Base-by-base conservation (phyloP, 1,140 invertebrate genomes). In the Apis dorsata region DNA sequence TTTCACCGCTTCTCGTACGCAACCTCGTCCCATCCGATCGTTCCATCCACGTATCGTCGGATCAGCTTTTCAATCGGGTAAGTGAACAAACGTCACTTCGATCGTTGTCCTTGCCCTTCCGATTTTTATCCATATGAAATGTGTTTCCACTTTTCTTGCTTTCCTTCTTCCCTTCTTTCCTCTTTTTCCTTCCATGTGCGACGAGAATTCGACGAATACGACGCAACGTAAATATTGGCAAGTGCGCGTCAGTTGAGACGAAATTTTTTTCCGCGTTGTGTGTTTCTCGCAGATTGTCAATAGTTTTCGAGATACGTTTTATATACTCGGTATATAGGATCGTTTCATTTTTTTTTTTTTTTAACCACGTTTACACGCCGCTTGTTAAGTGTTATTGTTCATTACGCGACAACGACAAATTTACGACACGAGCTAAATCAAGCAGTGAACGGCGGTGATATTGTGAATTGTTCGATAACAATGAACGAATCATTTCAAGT, bases 61-160 rank as follows among this genome's bases (percentile, higher is more conserved):
- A 73, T 7, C 80, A 69, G 51, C 53, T 77, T 78, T 55, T 80
- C 34, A 84, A 86, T 86, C 63, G 72, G 81, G 85, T 86, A 79
- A 86, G 85, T 86, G 13, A 44, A 44, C 5, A 44, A 44, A 44
- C 34, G 34, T 44, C 34, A 0, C 34, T 44, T 44, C 34, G 34
- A 44, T 44, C 34, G 5, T 44, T 44, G 34, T 0, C 34, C 34
- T 44, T 44, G 0, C 34, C 34, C 5, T 44, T 44, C 34, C 34
- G 34, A 34, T 34, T 15, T 5, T 51, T 69, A 2, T 53, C 21
- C 19, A 24, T 8, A 15, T 13, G 28, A 34, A 15, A 66, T 17
- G 28, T 28, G 24, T 12, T 44, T 44, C 68, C 17, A 21, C 8
- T 5, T 9, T 57, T 1, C 19, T 44, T 44, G 34, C 34, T 44